A percentile compares a stretch with the other conserved stretches of the same genome.
Evolutionary conservation across 2,888 invertebrate genomes (phyloP).

Genomic region (Lithophane ornitopus): DNA sequence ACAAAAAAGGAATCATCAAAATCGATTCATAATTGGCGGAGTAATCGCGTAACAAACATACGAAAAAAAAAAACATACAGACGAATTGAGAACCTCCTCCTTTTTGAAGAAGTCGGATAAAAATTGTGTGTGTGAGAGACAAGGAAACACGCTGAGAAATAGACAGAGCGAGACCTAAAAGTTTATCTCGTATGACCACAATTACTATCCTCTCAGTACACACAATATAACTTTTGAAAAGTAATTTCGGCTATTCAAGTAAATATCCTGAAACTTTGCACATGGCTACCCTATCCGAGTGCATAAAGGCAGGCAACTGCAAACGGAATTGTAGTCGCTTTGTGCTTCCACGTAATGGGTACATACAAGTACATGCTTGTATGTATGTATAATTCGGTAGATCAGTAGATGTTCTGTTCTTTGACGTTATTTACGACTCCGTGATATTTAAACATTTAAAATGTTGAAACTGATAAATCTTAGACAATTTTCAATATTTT

Average conservation of each 20-base stretch:
- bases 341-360: slow-evolving; percentile 69
- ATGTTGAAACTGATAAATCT: not conserved
- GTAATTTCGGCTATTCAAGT: slow-evolving; percentile 42
- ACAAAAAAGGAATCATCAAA: no score
- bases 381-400: slow-evolving; percentile 33
- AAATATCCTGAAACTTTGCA: slow-evolving; percentile 39
- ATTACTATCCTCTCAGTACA: not conserved
- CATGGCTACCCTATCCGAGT: slow-evolving; percentile 62
- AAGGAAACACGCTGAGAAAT: not conserved
- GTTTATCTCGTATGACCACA: not conserved
- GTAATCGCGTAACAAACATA: no score
- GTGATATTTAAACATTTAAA: not conserved
- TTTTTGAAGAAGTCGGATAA: no score
- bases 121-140: not conserved
- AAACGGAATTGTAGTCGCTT: slow-evolving; percentile 74
- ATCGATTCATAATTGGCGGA: no score
- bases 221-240: slow-evolving; percentile 22
- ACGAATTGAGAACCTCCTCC: no score
- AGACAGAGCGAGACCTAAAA: not conserved
- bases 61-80: no score
- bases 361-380: slow-evolving; percentile 41
- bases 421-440: slow-evolving; percentile 25
- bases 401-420: slow-evolving; percentile 32
- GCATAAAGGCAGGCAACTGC: slow-evolving; percentile 71
- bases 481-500: no score